A percentile compares a stretch with the other conserved stretches of the same genome.
Evolutionary conservation across 2,113 vertebrate species (phyloP).

Genomic region (Dipodomys stephensi): DNA sequence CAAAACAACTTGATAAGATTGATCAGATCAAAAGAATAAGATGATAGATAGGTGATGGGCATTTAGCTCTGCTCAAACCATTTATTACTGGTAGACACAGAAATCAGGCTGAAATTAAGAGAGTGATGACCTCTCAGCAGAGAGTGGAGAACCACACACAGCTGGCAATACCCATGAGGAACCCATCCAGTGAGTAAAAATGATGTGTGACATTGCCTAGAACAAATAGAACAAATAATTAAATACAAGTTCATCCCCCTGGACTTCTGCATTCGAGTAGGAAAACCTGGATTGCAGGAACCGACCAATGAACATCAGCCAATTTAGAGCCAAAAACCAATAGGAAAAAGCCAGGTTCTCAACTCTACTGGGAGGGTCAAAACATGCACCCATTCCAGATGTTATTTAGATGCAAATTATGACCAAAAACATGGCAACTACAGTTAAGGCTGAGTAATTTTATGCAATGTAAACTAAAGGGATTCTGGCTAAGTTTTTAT

Average conservation of each 20-base stretch:
- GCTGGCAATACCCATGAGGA: not conserved
- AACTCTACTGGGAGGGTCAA: not conserved
- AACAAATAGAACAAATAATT: not conserved
- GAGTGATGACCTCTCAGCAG: not conserved
- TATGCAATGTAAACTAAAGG: not conserved
- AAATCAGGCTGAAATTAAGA: not conserved
- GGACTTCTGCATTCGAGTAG: not conserved
- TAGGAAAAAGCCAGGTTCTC: not conserved
- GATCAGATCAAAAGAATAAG: not conserved
- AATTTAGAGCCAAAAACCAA: not conserved
- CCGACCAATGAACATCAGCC: not conserved
- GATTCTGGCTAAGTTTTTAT: not conserved
- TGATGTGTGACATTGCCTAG: not conserved
- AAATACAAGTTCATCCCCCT: not conserved
- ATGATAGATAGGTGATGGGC: not conserved
- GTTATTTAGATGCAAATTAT: not conserved
- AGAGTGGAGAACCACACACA: not conserved
- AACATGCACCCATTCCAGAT: fast-evolving
- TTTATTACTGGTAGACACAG: not conserved
- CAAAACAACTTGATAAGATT: not conserved
- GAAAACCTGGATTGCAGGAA: not conserved
- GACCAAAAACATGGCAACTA: not conserved
- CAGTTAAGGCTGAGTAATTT: not conserved
- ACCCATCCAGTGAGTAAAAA: not conserved
- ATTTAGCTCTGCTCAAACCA: not conserved